Percentiles rank a stretch among this genome's conserved stretches.
Conservation (phyloP, 2,888 invertebrate genomes). For the Mythimna ferrago region DNA sequence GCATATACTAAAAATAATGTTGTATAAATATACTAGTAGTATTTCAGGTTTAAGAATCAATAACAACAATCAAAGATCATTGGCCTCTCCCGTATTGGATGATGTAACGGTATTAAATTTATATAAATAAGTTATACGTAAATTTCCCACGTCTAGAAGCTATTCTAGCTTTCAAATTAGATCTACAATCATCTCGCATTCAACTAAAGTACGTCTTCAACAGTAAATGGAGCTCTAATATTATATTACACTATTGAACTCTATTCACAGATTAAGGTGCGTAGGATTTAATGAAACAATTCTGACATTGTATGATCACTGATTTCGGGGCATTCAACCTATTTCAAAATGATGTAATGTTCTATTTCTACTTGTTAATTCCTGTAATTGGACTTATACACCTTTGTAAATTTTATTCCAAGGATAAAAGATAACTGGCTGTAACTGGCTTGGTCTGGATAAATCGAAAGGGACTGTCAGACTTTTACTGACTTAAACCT, state of each 20-base stretch:
- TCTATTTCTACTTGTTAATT: background rate
- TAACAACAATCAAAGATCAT: conserved; percentile 15
- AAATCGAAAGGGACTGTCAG: background rate
- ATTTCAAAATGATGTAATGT: background rate
- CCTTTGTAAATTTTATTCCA: background rate
- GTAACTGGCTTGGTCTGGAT: too few species aligned
- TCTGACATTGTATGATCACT: background rate
- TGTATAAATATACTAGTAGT: background rate
- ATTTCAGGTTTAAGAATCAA: conserved; percentile 14
- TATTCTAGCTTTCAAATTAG: conserved; percentile 28
- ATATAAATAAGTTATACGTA: conserved; percentile 12
- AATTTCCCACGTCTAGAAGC: conserved; percentile 1
- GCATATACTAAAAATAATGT: too few species aligned
- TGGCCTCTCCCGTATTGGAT: background rate
- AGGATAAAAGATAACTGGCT: too few species aligned
- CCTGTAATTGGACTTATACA: background rate
- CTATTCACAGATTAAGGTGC: conserved; percentile 4
- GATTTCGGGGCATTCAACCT: conserved; percentile 8
- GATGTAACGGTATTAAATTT: conserved; percentile 14
- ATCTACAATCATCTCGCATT: conserved; percentile 28
- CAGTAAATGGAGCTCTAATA: conserved; percentile 18
- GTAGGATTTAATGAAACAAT: conserved; percentile 17
- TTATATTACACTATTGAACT: conserved; percentile 20
- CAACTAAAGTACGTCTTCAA: conserved; percentile 1
- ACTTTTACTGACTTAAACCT: too few species aligned